phyloP scores from a whole-genome alignment of 2,113 vertebrate species.

The Peucedramus taeniatus region DNA sequence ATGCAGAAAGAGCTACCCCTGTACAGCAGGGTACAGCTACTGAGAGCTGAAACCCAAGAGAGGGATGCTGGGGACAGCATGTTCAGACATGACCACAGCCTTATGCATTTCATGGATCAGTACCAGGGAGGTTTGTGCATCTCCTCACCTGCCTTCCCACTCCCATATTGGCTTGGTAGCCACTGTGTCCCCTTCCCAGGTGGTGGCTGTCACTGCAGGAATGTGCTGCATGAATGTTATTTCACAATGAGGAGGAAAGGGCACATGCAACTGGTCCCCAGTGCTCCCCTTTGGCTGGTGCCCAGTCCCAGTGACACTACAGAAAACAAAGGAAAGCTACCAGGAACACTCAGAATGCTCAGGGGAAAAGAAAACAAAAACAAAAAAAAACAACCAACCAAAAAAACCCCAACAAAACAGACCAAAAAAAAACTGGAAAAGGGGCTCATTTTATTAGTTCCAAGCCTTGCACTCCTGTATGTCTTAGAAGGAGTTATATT shows the following conservation, averaged over 20 bases:
- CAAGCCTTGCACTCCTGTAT: neutral
- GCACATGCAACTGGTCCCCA: fast-evolving
- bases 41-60: neutral
- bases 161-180: neutral
- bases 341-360: neutral
- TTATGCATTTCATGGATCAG: neutral
- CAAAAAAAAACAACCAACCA: too few relatives aligned
- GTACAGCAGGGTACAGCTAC: neutral
- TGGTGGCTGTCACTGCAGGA: neutral
- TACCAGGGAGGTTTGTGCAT: neutral
- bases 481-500: neutral
- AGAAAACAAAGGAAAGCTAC: neutral
- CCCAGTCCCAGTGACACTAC: neutral
- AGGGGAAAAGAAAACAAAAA: neutral
- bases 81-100: neutral
- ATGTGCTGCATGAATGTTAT: fast-evolving
- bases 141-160: neutral
- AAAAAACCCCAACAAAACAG: neutral
- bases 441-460: neutral
- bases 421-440: neutral
- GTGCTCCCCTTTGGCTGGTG: neutral
- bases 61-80: neutral
- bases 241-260: neutral
- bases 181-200: neutral
- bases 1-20: neutral